Evolutionary conservation across 2,797 vertebrate species (phyloP).

Genomic region (Nannoperca australis): DNA sequence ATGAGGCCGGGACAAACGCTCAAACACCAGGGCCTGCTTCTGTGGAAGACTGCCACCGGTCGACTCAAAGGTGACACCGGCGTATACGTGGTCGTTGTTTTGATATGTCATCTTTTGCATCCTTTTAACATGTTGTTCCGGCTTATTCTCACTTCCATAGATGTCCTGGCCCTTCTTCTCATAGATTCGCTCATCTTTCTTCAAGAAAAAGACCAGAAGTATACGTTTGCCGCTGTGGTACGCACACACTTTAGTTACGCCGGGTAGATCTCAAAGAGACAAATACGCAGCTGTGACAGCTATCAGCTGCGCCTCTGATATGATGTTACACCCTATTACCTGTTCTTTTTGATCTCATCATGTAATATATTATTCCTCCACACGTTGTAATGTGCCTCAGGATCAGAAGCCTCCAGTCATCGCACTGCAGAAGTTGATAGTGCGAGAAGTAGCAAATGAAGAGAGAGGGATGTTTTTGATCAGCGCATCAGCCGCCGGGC

Average conservation of each 20-base stretch:
- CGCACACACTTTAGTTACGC: slow-evolving; percentile 53
- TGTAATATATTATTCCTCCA: background rate
- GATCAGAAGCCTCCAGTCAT: slow-evolving; percentile 97
- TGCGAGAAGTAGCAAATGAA: slow-evolving; percentile 96
- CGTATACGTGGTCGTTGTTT: background rate
- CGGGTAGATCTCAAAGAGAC: background rate
- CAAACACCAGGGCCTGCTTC: slow-evolving; percentile 90
- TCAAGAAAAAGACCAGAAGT: slow-evolving; percentile 99
- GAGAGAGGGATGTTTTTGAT: slow-evolving; percentile 98
- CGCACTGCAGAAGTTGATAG: slow-evolving; percentile 95
- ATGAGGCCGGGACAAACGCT: slow-evolving; percentile 87
- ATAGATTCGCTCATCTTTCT: slow-evolving; percentile 93
- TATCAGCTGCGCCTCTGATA: background rate
- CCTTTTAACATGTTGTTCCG: background rate
- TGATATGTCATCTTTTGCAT: background rate
- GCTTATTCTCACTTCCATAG: slow-evolving; percentile 77
- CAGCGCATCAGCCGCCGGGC: slow-evolving; percentile 92
- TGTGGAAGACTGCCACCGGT: slow-evolving; percentile 96
- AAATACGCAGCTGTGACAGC: background rate
- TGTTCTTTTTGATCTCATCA: background rate
- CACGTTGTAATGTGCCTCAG: slow-evolving; percentile 71
- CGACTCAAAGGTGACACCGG: slow-evolving; percentile 91
- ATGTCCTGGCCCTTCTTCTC: slow-evolving; percentile 93
- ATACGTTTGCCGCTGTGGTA: slow-evolving; percentile 95
- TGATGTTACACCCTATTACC: background rate